These are phyloP conservation scores for Atherinosoma microstoma DNA, from an alignment of 2,797 vertebrate genomes.

Conservation along the genomic window DNA sequence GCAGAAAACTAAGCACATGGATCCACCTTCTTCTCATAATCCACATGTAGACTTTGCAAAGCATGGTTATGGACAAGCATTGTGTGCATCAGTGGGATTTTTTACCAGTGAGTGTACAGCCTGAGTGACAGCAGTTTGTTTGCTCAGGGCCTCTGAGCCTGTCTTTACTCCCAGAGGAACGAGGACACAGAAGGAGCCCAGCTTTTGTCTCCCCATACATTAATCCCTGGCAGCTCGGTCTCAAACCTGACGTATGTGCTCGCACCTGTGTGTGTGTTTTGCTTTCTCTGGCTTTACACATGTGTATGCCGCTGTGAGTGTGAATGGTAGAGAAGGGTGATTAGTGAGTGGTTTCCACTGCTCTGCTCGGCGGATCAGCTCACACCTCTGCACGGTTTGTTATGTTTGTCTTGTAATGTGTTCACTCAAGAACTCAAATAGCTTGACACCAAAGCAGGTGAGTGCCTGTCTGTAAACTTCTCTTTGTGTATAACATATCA, in stretches of 20 bases:
- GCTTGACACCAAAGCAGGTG: constrained; percentile 55
- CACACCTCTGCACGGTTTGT: constrained; percentile 78
- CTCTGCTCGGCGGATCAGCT: constrained; percentile 64
- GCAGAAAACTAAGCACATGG: not conserved
- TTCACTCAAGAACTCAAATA: constrained; percentile 54
- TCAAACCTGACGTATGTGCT: constrained; percentile 52
- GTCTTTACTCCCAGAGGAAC: constrained; percentile 50
- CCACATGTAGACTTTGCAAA: not conserved
- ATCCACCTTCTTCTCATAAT: not conserved
- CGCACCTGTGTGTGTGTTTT: constrained; percentile 55
- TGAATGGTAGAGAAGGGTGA: constrained; percentile 41
- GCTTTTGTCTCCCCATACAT: constrained; percentile 61
- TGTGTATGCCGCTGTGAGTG: constrained; percentile 34
- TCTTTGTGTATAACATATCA: constrained; percentile 6
- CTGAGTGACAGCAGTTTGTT: constrained; percentile 65
- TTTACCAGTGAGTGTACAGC: constrained; percentile 29
- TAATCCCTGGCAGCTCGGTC: constrained; percentile 62
- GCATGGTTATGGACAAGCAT: not conserved
- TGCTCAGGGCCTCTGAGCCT: constrained; percentile 44
- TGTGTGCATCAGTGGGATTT: constrained; percentile 27
- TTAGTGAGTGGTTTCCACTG: constrained; percentile 59
- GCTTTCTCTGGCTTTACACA: not conserved
- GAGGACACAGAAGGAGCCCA: constrained; percentile 63
- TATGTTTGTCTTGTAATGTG: constrained; percentile 72
- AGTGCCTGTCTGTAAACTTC: constrained; percentile 29